A percentile compares a stretch with the other conserved stretches of the same genome.
These are phyloP conservation scores for Megathymus violae DNA, from an alignment of 1,140 invertebrate species.

Conservation along the genomic window DNA sequence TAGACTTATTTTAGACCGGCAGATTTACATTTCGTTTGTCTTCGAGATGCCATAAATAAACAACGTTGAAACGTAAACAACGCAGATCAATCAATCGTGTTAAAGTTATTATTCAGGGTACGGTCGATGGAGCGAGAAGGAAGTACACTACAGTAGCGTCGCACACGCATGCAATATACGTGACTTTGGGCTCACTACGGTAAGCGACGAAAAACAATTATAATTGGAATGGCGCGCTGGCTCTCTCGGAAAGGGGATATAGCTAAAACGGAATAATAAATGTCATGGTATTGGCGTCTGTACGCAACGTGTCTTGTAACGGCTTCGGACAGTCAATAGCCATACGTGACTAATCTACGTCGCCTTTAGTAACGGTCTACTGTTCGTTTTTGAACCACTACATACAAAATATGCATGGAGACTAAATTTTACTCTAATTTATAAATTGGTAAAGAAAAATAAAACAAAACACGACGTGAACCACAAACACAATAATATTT, in stretches of 20 bases:
- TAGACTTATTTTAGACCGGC: too few relatives aligned
- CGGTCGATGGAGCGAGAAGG: constrained; percentile 27
- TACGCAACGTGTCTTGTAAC: constrained; percentile 6
- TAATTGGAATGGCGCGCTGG: constrained; percentile 5
- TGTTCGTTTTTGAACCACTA: too few relatives aligned
- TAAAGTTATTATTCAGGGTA: constrained; percentile 22
- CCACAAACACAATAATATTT: too few relatives aligned
- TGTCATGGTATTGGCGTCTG: background rate
- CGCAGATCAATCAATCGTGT: too few relatives aligned
- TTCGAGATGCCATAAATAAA: too few relatives aligned
- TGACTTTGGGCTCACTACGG: constrained; percentile 30
- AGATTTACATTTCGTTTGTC: too few relatives aligned
- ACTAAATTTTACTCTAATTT: too few relatives aligned
- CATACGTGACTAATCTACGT: constrained; percentile 15
- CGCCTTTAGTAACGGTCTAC: too few relatives aligned
- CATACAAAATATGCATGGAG: too few relatives aligned
- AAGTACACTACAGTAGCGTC: constrained; percentile 15
- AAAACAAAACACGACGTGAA: too few relatives aligned
- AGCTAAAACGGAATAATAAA: constrained; percentile 8
- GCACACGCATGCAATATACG: constrained; percentile 38
- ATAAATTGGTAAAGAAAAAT: too few relatives aligned
- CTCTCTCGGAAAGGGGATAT: constrained; percentile 21
- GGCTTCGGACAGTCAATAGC: background rate
- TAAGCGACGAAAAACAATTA: constrained; percentile 20
- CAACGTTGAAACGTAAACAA: too few relatives aligned